Evolutionary conservation across 2,888 invertebrate genomes (phyloP), one percentile per base, ranked within the genome.

Genomic region (Amphiduros pacificus): DNA sequence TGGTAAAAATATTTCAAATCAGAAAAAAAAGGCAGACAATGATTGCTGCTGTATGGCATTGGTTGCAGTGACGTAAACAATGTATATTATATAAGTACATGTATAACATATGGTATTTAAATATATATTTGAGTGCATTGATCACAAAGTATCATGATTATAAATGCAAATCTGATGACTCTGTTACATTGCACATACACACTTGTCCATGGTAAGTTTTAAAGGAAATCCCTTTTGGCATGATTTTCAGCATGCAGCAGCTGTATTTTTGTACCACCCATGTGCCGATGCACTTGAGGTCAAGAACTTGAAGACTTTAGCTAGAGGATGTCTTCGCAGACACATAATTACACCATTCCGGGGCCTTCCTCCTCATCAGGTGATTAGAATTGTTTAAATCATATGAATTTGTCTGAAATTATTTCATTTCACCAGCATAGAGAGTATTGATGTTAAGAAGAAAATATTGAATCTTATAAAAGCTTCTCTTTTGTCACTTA

Each of bases 221-320:
- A n/a, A n/a, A n/a, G n/a, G n/a, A n/a, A n/a, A n/a, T n/a, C n/a
- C n/a, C n/a, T n/a, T n/a, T n/a, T n/a, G n/a, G n/a, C n/a, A n/a
- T n/a, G n/a, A n/a, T 24, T 51, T 58, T 29, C 58, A 92, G 86
- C 91, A 92, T 77, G 93, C 93, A 11, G 89, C 88, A 5, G 85
- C 92, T 41, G 90, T 91, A 1, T 88, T 92, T 87, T 82, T 93
- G n/a, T 92, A 92, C 77, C 92, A 93, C 84, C 93, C 93, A 0
- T 93, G 93, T 82, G 89, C 90, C 4, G 87, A 89, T 77, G 83
- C 83, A 0, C 77, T 85, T 14, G 87, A 91, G 83, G 85, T 91
- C 0, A 79, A 87, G 44, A 77, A 83, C 44, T 81, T 93, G 53
- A 87, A 86, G 75, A 79, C 82, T 41, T 73, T 90, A 2, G 87